Evolutionary conservation across 1,140 invertebrate species (phyloP), one percentile per base, ranked within the genome.

Genomic region (Heliconius eleuchia): DNA sequence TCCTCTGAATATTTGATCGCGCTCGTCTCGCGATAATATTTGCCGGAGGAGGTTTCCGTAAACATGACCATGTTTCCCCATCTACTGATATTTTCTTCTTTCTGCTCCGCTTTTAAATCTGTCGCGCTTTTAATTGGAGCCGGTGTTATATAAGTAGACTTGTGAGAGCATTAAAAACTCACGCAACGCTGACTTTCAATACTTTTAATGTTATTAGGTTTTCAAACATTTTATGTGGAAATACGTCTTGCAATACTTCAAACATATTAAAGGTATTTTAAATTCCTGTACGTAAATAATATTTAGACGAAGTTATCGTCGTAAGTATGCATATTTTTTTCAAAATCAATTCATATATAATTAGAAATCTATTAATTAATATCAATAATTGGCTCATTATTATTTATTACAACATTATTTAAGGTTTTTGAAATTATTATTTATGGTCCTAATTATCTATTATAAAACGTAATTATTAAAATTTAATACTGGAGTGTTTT

Each of bases 1-100:
- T 90, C 87, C 90, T 85, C 89, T 94, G 94, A 94, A 95, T 94
- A 94, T 94, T 93, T 92, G 92, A 94, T 94, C 92, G 92, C 88
- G 90, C 90, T 88, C 91, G 90, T 89, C 91, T 92, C 90, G 92
- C 91, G 92, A 94, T 93, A 93, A 93, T 94, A 94, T 94, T 93
- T 92, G 90, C 89, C 89, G 85, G 89, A 90, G 91, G 87, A 93
- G 92, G 85, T 92, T 94, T 92, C 88, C 92, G 88, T 93, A 93
- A 94, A 94, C 92, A 93, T 88, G 87, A 88, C 82, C 88, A 89
- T 91, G 88, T 89, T 92, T 91, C 88, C 89, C 90, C 87, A 88
- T 88, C 89, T 88, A 84, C 83, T 87, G 85, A 88, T 88, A 88
- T 89, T 92, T 91, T 86, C 85, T 91, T 88, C 84, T 88, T 87